phyloP scores from a whole-genome alignment of 2,888 invertebrate genomes.

The Lasioglossum pauxillum region DNA sequence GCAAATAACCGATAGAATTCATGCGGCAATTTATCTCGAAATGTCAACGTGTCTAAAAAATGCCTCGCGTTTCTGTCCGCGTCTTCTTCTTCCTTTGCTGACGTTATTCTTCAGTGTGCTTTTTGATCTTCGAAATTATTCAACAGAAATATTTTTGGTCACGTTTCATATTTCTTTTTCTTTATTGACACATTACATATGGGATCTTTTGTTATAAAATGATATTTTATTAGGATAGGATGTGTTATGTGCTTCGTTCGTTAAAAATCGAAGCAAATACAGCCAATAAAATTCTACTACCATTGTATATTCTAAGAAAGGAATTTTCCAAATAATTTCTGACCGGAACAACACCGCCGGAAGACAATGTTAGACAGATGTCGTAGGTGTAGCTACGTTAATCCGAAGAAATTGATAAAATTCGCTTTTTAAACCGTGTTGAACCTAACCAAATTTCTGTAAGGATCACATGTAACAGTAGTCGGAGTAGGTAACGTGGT shows the following conservation, averaged over 20 bases:
- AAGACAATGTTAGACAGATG: background rate
- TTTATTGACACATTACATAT: no score
- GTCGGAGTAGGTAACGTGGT: background rate
- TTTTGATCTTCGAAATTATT: background rate
- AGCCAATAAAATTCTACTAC: background rate
- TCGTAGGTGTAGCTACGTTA: background rate
- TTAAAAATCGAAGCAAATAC: background rate
- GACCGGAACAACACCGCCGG: no score
- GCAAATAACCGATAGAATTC: conserved; percentile 6
- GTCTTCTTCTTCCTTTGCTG: no score
- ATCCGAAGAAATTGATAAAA: background rate
- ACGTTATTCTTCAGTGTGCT: background rate
- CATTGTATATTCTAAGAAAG: no score
- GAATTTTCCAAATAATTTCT: no score
- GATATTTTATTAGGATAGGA: no score
- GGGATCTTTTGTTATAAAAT: no score
- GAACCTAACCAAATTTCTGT: background rate
- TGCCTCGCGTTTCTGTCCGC: background rate
- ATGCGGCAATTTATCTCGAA: background rate
- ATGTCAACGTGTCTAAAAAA: background rate
- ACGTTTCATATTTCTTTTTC: no score
- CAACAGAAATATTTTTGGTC: no score
- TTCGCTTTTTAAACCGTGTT: background rate
- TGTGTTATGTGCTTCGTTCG: background rate
- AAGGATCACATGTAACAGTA: background rate